These are phyloP conservation scores for Enteromius radiatus DNA, from an alignment of 2,797 vertebrate species.

Conservation along the genomic window DNA sequence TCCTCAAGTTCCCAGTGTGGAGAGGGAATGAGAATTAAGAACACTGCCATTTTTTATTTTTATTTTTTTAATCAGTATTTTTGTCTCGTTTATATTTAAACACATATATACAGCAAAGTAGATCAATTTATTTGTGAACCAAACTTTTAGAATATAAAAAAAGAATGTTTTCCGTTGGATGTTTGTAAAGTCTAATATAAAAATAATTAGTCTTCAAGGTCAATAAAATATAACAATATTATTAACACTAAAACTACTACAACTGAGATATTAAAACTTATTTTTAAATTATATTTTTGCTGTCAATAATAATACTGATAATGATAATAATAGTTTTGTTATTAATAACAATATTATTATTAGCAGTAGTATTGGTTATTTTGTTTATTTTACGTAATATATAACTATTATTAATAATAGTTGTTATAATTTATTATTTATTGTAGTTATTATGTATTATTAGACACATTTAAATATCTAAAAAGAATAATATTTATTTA, in stretches of 20 bases:
- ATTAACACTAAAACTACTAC: not conserved
- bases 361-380: not conserved
- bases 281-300: not conserved
- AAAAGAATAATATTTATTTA: not conserved
- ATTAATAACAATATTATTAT: not conserved
- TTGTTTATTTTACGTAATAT: not conserved
- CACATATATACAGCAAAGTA: not conserved
- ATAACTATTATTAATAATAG: not conserved
- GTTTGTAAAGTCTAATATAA: not conserved
- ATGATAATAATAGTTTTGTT: not conserved
- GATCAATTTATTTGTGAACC: not conserved
- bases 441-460: not conserved
- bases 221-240: not conserved
- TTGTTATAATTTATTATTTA: not conserved
- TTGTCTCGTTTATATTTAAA: not conserved
- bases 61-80: not conserved
- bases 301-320: no score
- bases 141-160: not conserved
- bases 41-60: not conserved
- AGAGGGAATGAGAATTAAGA: not conserved
- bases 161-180: not conserved
- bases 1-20: slow-evolving; percentile 19
- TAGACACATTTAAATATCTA: not conserved
- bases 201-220: not conserved
- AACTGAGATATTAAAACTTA: no score